Base-by-base conservation (phyloP, 1,140 invertebrate genomes). In the Stegodyphus mimosarum region DNA sequence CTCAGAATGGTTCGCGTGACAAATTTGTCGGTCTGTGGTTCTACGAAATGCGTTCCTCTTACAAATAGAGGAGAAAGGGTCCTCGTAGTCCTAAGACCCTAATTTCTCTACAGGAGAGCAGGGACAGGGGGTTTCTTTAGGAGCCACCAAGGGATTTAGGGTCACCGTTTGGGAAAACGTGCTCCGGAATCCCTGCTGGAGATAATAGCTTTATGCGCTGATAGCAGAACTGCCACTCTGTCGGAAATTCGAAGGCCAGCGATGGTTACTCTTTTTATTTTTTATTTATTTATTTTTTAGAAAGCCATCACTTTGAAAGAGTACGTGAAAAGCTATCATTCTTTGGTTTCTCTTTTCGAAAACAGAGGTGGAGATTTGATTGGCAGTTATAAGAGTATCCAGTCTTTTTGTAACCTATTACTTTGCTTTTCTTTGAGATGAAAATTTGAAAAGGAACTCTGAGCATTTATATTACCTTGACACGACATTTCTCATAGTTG, bases 161-260 rank as follows among this genome's bases (percentile, higher is more conserved):
- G 66, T 80, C 78, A 80, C 76, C 52, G 78, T 71, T 63, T 80
- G 33, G 53, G 67, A 69, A 69, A 49, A 71, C 78, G 78, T 80
- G 78, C 69, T 51, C 51, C n/a, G 78, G 69, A 66, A 48, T 71
- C 52, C 13, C 11, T 63, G 67, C 53, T n/a, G 17, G 52, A 80
- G 78, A 71, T 80, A 80, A 80, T 80, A 80, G 78, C 78, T 80
- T 80, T 80, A 80, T 80, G 66, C 52, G 67, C 67, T 55, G 76
- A 78, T 78, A 78, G 66, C 76, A 52, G 33, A 33, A 33, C 33
- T 33, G 33, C 33, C 33, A 33, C 33, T 33, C 33, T 33, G 33
- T 33, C 33, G 33, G 33, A 33, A 1, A 33, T 33, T 33, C 33
- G 33, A 33, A 33, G 33, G 3, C 3, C 33, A 33, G 33, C 33